Conservation (phyloP, 2,797 vertebrate species). For the Myotis vivesi region DNA sequence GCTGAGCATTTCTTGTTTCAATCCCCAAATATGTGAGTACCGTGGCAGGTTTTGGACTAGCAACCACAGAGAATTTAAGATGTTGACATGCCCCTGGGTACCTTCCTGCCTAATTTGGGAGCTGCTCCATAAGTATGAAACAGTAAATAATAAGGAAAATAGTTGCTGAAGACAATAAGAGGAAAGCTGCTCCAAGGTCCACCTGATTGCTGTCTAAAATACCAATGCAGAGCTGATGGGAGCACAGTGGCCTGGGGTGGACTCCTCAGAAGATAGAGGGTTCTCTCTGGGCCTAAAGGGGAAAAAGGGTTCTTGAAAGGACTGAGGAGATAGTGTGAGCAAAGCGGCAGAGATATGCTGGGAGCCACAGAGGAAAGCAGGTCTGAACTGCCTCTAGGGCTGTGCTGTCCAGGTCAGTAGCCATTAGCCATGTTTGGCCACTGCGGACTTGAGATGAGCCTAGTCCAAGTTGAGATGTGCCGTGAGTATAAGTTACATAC, state of each 20-base stretch:
- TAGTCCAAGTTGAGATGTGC: neutral
- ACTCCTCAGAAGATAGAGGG: neutral
- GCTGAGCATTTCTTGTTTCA: neutral
- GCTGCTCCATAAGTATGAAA: neutral
- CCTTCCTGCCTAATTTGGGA: neutral
- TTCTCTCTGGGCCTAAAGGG: neutral
- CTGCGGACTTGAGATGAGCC: neutral
- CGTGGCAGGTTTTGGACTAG: neutral
- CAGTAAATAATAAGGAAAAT: neutral
- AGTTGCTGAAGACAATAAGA: neutral
- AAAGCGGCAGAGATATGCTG: neutral
- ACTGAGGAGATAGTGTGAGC: neutral
- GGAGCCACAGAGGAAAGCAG: neutral
- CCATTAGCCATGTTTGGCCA: neutral
- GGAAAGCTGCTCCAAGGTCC: neutral
- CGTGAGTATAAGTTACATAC: neutral
- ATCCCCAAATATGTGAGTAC: neutral
- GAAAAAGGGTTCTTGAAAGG: neutral
- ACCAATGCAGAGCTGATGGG: neutral
- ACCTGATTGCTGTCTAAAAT: neutral
- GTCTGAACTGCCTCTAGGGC: neutral
- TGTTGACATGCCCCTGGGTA: neutral
- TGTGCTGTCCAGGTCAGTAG: neutral
- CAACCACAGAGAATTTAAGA: neutral
- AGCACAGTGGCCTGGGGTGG: neutral